Conservation (phyloP, 2,888 invertebrate genomes). For the Camptogramma bilineatum region DNA sequence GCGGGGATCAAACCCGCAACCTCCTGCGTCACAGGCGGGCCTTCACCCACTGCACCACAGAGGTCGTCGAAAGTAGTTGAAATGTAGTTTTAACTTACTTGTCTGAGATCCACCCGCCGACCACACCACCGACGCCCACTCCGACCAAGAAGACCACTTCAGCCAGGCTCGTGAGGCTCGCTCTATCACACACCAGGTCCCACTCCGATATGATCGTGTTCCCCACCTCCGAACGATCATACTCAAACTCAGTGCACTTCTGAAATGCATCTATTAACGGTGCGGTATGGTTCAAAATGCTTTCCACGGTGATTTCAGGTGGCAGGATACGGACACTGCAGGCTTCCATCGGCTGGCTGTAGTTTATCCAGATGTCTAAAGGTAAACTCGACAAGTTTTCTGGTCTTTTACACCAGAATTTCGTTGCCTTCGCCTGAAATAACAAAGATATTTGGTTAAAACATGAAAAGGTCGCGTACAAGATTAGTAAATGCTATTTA, state of each 20-base stretch:
- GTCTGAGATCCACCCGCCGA: conserved; percentile 92
- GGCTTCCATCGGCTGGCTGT: conserved; percentile 86
- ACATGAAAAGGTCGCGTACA: neutral
- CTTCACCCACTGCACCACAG: too few species aligned
- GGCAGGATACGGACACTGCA: conserved; percentile 84
- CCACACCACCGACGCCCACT: conserved; percentile 91
- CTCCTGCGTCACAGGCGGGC: too few species aligned
- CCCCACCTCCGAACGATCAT: conserved; percentile 83
- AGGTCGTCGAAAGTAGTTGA: too few species aligned
- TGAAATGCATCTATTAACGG: conserved; percentile 70
- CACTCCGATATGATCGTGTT: conserved; percentile 91
- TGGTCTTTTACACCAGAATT: conserved; percentile 90
- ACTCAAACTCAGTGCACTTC: conserved; percentile 87
- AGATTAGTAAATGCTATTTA: neutral
- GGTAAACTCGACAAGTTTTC: conserved; percentile 82
- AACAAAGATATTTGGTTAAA: neutral
- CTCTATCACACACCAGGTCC: conserved; percentile 90
- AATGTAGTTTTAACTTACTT: conserved; percentile 72
- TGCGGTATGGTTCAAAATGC: conserved; percentile 70
- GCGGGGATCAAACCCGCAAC: too few species aligned
- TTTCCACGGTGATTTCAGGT: conserved; percentile 65
- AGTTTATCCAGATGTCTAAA: conserved; percentile 87
- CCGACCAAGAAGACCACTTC: conserved; percentile 92
- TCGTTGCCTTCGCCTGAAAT: conserved; percentile 86
- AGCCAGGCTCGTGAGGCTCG: conserved; percentile 88